Evolutionary conservation across 2,113 vertebrate genomes (phyloP).

Genomic region (Phylloscopus whistleri): DNA sequence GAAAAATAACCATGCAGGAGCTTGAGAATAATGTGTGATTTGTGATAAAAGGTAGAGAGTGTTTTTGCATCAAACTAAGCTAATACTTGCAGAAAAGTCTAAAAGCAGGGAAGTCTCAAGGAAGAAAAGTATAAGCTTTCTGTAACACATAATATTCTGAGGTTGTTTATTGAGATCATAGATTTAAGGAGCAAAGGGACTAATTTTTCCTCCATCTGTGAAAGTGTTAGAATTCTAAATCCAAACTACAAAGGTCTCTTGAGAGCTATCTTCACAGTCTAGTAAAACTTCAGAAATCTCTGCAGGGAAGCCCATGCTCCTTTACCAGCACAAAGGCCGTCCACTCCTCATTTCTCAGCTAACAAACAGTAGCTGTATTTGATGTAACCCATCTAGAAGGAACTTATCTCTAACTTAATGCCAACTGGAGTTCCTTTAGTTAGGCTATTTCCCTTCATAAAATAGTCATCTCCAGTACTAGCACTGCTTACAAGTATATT

Average conservation of each 20-base stretch:
- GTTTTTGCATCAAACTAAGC: background rate
- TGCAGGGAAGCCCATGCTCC: background rate
- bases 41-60: background rate
- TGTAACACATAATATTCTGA: background rate
- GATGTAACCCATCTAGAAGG: background rate
- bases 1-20: background rate
- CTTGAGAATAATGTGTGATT: background rate
- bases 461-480: background rate
- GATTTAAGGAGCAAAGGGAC: background rate
- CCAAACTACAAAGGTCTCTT: background rate
- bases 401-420: background rate
- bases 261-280: background rate
- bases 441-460: background rate
- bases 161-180: background rate
- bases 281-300: background rate
- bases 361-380: background rate
- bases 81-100: background rate
- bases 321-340: accelerated
- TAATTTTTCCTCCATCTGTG: background rate
- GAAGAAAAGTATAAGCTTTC: background rate
- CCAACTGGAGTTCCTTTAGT: background rate
- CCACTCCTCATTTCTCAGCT: background rate
- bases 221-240: background rate
- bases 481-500: background rate
- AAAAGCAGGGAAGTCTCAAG: background rate